Base-by-base conservation (phyloP, 2,888 invertebrate species). In the Andrena bicolor region DNA sequence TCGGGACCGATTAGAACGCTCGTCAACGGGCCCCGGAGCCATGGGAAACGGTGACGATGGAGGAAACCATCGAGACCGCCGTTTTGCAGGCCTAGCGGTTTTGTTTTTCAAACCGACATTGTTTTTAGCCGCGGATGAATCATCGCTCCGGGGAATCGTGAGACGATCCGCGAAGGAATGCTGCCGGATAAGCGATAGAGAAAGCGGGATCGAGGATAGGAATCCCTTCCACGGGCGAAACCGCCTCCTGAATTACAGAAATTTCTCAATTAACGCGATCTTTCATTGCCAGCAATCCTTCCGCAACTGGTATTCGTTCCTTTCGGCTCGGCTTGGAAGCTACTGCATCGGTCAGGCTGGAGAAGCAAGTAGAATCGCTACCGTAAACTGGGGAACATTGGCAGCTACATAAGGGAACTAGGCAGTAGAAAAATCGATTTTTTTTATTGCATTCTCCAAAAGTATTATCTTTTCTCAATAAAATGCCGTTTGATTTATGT, bases 111-210 rank as follows among this genome's bases (percentile, higher is more conserved):
- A 64, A 64, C 32, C 53, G 53, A 51, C n/a, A 26, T 7, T 51
- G 16, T 32, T 66, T 66, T 66, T 51, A 4, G 20, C 26, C 7
- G 7, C 28, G 16, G 49, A 66, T 70, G 76, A 76, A 76, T 76
- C 76, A 77, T 61, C 64, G 28, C 20, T 3, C 16, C 58, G 30
- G 8, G 8, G 76, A 64, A 63, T 23, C 53, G 51, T 51, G 60
- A 48, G 60, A 69, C 30, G 75, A 69, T 63, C 63, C 41, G 60
- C 28, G 32, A 48, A 53, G 72, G 78, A 74, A 65, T 58, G 58
- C 30, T 51, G n/a, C 58, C 26, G 78, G 56, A 73, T 69, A 35
- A 58, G 68, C 49, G 61, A 53, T 30, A 49, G 49, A 74, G 79
- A 72, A 60, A 79, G 69, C 56, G 28, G n/a, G 30, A 30, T 8